These are phyloP conservation scores for Stenurella melanura DNA, from an alignment of 2,888 invertebrate species.

Conservation along the genomic window DNA sequence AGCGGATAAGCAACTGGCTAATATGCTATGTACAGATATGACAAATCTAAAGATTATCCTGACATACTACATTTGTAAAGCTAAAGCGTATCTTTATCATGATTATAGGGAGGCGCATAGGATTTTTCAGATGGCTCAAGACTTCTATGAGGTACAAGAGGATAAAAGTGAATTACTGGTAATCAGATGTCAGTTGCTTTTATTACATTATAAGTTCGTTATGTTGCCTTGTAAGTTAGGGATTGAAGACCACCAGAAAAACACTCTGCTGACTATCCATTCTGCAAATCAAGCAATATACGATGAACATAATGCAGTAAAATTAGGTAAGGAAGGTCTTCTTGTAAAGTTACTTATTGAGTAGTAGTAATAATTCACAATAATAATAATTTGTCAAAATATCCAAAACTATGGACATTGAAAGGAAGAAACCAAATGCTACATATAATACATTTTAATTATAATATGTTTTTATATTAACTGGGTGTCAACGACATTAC, in stretches of 20 bases:
- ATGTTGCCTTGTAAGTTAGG: slow-evolving; percentile 44
- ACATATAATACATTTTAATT: too few species aligned
- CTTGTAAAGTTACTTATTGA: too few species aligned
- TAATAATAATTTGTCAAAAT: too few species aligned
- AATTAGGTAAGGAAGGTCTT: slow-evolving; percentile 36
- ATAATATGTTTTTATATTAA: too few species aligned
- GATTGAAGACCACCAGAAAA: slow-evolving; percentile 43
- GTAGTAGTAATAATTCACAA: too few species aligned
- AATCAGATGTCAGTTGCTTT: slow-evolving; percentile 54
- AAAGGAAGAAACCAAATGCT: too few species aligned
- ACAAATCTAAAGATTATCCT: slow-evolving; percentile 42
- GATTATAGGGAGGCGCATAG: slow-evolving; percentile 52
- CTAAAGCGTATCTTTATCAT: slow-evolving; percentile 50
- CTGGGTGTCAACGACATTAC: too few species aligned
- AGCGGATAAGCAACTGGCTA: slow-evolving; percentile 49
- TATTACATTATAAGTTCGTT: slow-evolving; percentile 54
- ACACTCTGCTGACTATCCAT: slow-evolving; percentile 50
- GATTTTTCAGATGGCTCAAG: slow-evolving; percentile 56
- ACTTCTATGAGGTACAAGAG: slow-evolving; percentile 46
- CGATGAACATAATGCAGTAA: slow-evolving; percentile 36
- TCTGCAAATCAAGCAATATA: slow-evolving; percentile 48
- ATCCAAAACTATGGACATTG: too few species aligned
- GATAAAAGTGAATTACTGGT: slow-evolving; percentile 47
- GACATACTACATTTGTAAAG: slow-evolving; percentile 54
- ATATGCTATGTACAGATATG: slow-evolving; percentile 30